A percentile compares a stretch with the other conserved stretches of the same genome.
These are phyloP conservation scores for Panthera tigris DNA, from an alignment of 2,113 vertebrate species.

Conservation along the genomic window DNA sequence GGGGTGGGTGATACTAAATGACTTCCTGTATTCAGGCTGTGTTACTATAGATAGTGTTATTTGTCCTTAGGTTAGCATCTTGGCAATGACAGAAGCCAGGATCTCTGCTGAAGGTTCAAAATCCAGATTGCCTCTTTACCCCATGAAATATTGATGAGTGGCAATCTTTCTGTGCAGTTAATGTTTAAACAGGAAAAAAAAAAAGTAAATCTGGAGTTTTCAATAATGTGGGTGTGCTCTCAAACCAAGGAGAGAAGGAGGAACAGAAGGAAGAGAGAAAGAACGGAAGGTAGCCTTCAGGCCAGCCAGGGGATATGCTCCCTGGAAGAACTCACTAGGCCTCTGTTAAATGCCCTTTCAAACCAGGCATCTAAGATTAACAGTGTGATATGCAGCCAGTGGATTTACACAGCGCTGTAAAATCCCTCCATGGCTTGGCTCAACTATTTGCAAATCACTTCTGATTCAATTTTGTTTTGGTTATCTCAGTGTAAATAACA, in stretches of 20 bases:
- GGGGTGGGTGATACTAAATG: neutral
- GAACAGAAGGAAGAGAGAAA: neutral
- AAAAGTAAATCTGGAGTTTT: conserved; percentile 41
- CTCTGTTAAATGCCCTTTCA: conserved; percentile 50
- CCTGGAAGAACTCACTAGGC: conserved; percentile 47
- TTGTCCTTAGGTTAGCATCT: conserved; percentile 8
- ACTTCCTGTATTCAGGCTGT: neutral
- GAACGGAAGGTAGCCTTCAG: neutral
- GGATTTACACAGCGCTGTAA: conserved; percentile 65
- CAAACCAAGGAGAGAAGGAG: neutral
- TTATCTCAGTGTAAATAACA: conserved; percentile 85
- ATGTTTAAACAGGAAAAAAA: neutral
- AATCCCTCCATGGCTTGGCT: conserved; percentile 74
- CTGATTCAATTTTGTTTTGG: conserved; percentile 81
- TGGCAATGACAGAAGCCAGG: neutral
- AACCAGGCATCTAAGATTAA: conserved; percentile 56
- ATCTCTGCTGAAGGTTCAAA: neutral
- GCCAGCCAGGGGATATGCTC: neutral
- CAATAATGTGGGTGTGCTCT: conserved; percentile 1
- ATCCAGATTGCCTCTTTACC: neutral
- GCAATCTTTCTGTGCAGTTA: conserved; percentile 6
- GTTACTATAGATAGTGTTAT: neutral
- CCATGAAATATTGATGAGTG: conserved; percentile 3
- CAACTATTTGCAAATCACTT: conserved; percentile 83
- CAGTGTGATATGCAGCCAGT: conserved; percentile 66